phyloP scores from a whole-genome alignment of 2,113 vertebrate species.

The Entomyzon cyanotis region DNA sequence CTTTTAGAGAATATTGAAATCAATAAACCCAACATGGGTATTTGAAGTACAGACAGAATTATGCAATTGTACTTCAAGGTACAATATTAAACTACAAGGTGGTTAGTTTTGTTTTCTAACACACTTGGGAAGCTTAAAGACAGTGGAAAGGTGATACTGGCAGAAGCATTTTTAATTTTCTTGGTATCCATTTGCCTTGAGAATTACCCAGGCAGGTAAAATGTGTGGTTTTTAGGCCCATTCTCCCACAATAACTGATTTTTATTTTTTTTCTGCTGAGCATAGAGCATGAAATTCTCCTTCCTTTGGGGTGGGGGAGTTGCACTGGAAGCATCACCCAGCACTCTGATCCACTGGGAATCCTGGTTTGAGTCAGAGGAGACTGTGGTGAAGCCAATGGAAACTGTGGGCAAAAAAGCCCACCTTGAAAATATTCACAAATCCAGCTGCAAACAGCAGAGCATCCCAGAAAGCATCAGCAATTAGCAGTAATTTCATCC shows the following conservation, averaged over 20 bases:
- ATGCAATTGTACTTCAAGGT: slow-evolving; percentile 13
- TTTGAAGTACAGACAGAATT: slow-evolving; percentile 46
- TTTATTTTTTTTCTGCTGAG: background rate
- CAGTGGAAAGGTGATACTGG: background rate
- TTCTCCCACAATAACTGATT: background rate
- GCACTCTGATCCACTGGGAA: background rate
- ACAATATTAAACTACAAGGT: background rate
- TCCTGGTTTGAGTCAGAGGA: background rate
- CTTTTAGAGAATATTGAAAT: slow-evolving; percentile 57
- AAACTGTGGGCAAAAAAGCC: background rate
- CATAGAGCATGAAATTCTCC: background rate
- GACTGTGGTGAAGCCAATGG: background rate
- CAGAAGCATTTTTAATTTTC: background rate
- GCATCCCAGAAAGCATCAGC: background rate
- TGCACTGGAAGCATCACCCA: background rate
- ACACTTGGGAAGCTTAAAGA: background rate
- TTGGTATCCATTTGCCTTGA: background rate
- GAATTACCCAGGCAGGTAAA: background rate
- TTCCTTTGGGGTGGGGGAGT: background rate
- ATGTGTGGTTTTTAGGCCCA: background rate
- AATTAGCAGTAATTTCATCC: background rate
- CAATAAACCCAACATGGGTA: slow-evolving; percentile 11
- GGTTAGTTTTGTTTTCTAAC: background rate
- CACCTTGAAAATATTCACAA: background rate
- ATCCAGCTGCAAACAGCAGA: background rate